Percentiles rank a stretch among this genome's conserved stretches.
phyloP scores from a whole-genome alignment of 2,797 vertebrate genomes.

The Sibirionetta formosa region DNA sequence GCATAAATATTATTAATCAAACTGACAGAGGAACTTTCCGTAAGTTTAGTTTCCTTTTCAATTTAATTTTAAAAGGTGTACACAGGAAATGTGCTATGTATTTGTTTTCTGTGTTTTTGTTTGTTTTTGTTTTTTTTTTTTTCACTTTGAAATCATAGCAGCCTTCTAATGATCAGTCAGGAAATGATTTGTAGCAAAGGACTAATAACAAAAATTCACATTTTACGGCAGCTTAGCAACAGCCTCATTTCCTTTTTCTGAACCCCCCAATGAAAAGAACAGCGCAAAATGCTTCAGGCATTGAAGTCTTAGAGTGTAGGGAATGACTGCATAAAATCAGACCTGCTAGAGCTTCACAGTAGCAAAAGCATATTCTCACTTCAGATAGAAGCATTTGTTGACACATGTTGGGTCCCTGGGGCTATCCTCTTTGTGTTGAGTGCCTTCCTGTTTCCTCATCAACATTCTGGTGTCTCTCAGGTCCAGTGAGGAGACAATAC shows the following conservation, averaged over 20 bases:
- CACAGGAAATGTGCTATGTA: not conserved
- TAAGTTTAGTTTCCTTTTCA: not conserved
- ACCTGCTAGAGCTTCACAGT: not conserved
- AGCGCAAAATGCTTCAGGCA: not conserved
- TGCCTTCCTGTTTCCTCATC: not conserved
- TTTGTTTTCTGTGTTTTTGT: not conserved
- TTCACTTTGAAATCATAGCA: not conserved
- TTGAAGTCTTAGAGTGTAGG: not conserved
- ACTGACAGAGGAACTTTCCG: constrained; percentile 20
- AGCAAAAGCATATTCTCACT: not conserved
- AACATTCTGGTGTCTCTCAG: not conserved
- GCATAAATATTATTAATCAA: constrained; percentile 59
- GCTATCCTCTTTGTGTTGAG: not conserved
- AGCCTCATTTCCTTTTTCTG: not conserved
- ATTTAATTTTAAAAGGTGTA: not conserved
- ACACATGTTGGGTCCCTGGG: not conserved
- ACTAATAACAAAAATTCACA: not conserved
- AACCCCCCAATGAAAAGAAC: not conserved
- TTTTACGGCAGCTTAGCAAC: not conserved
- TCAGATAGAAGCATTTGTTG: not conserved
- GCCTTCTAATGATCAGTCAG: not conserved
- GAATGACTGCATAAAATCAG: not conserved
- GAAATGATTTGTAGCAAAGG: not conserved
- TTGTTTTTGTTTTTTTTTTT: not conserved
- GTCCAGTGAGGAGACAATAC: rapidly evolving